Evolutionary conservation across 1,140 invertebrate species (phyloP), one percentile per base, ranked within the genome.

Genomic region (Neodiprion lecontei): DNA sequence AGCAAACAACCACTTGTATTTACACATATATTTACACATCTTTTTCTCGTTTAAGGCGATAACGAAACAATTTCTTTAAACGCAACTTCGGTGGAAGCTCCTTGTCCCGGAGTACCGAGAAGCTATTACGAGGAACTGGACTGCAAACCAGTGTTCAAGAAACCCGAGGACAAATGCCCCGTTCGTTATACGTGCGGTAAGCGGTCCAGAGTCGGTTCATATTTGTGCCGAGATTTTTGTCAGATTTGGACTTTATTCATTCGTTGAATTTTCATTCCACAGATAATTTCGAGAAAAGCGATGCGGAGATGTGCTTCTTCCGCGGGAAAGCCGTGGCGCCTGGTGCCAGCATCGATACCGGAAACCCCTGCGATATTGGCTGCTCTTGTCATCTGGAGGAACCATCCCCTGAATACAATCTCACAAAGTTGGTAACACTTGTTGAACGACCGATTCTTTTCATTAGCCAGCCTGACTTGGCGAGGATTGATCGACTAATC

Each of bases 121-220:
- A 61, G 53, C 11, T 61, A 77, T 69, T 79, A 78, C 73, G 50
- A 73, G n/a, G 75, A 79, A 53, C 48, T 79, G 53, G 72, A 67
- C 69, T 79, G 77, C 68, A 78, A 48, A 68, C 77, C 77, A 21
- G 49, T 75, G 5, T 71, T 61, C 53, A 61, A 65, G 70, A 72
- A 71, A 40, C 28, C 74, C 14, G 67, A 49, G 12, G 47, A 17
- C n/a, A 75, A 75, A 17, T 79, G 79, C 65, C 79, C 79, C 14
- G 61, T 12, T 7, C 67, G 67, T 47, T 79, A 70, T 70, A 70
- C 76, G 48, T 79, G 79, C 73, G 70, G 78, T 79, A 78, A 76
- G 72, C 61, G 50, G 7, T 61, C 67, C 28, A 40, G 28, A 5
- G 4, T 40, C 28, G 5, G 28, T 4, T 40, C 28, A 40, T 40